A percentile compares a stretch with the other conserved stretches of the same genome.
Conservation (phyloP, 2,797 vertebrate genomes). For the Aplochiton taeniatus region DNA sequence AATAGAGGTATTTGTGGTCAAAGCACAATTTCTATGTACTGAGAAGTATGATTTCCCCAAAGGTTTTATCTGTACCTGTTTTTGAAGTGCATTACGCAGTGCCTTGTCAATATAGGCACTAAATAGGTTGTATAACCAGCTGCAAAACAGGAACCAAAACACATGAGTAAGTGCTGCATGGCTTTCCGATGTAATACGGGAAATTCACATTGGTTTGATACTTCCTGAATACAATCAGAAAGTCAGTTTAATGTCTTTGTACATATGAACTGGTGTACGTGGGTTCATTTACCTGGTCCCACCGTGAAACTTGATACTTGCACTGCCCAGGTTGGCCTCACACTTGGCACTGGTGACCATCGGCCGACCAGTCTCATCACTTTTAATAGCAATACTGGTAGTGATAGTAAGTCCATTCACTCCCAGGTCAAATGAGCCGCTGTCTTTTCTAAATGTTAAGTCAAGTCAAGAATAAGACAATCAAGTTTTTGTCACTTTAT, state of each 20-base stretch:
- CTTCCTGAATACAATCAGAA: not conserved
- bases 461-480: no score
- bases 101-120: slow-evolving; percentile 54
- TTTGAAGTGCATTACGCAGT: slow-evolving; percentile 52
- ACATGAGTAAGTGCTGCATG: not conserved
- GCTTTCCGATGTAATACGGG: not conserved
- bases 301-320: slow-evolving; percentile 67
- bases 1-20: not conserved
- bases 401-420: slow-evolving; percentile 62
- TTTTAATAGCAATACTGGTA: slow-evolving; percentile 52
- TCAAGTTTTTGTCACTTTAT: no score
- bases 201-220: not conserved
- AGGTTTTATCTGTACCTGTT: slow-evolving; percentile 58
- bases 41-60: not conserved
- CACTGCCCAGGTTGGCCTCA: slow-evolving; percentile 42
- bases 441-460: slow-evolving; percentile 62
- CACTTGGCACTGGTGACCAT: slow-evolving; percentile 60
- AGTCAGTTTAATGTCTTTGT: not conserved
- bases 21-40: not conserved
- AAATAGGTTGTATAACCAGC: slow-evolving; percentile 81
- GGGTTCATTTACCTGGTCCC: slow-evolving; percentile 69
- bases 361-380: slow-evolving; percentile 70
- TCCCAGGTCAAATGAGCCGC: slow-evolving; percentile 71
- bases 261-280: not conserved
- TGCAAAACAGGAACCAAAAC: slow-evolving; percentile 37